phyloP scores from a whole-genome alignment of 1,140 invertebrate genomes.

The Pemphigus obesinymphae region DNA sequence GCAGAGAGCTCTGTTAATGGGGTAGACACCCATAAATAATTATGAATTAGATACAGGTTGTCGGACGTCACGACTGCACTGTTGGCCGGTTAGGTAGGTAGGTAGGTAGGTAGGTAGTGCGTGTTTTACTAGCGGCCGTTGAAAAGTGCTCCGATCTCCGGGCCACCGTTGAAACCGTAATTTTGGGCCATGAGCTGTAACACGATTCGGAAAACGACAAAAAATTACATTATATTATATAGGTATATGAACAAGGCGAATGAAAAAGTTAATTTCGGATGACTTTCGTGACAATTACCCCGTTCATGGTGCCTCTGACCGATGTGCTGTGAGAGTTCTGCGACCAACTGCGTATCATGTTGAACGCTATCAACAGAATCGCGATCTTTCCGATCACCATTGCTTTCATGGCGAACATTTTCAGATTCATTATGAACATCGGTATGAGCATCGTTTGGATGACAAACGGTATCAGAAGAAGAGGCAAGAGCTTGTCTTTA shows the following conservation, averaged over 20 bases:
- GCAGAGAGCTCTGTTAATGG: background rate
- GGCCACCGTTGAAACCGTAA: conserved; percentile 44
- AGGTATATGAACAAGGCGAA: too few species aligned
- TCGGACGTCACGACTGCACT: background rate
- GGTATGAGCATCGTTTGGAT: conserved; percentile 46
- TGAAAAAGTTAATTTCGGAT: too few species aligned
- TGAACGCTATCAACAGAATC: conserved; percentile 44
- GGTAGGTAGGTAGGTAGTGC: too few species aligned
- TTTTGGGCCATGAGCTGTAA: conserved; percentile 40
- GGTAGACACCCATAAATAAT: too few species aligned
- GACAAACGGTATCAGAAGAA: conserved; percentile 46
- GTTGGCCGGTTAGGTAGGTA: background rate
- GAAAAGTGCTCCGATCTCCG: conserved; percentile 41
- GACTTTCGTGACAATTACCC: background rate
- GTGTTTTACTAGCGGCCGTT: conserved; percentile 41
- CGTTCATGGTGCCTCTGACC: background rate
- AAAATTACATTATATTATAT: background rate
- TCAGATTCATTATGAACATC: conserved; percentile 46
- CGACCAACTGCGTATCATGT: conserved; percentile 39
- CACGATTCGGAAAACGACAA: background rate
- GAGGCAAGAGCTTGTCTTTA: conserved; percentile 44
- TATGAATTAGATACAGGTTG: too few species aligned
- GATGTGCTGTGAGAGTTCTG: background rate
- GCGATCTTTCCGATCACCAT: conserved; percentile 46
- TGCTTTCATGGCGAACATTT: conserved; percentile 46